Conservation (phyloP, 2,113 vertebrate genomes). For the Bos taurus region DNA sequence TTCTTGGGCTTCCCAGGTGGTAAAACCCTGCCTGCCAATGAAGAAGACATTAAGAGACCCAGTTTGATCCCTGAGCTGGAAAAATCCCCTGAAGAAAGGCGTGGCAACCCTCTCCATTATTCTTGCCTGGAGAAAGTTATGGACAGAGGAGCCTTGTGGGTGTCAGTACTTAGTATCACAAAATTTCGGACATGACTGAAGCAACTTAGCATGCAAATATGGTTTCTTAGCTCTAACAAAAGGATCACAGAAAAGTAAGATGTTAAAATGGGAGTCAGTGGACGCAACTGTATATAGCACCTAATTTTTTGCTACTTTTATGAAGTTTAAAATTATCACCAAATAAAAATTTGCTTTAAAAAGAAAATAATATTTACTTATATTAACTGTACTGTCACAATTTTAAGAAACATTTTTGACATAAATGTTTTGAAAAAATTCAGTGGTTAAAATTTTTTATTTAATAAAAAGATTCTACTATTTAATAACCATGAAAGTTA, state of each 20-base stretch:
- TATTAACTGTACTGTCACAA: not conserved
- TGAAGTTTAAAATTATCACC: not conserved
- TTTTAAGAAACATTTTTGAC: not conserved
- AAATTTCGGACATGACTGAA: not conserved
- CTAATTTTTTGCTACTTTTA: not conserved
- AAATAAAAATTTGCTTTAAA: not conserved
- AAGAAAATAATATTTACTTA: not conserved
- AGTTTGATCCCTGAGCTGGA: not conserved
- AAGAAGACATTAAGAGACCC: not conserved
- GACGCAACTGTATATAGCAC: not conserved
- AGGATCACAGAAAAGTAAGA: not conserved
- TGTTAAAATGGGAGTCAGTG: not conserved
- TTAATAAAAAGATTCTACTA: not conserved
- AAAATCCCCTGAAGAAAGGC: not conserved
- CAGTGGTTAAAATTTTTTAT: not conserved
- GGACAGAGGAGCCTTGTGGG: not conserved
- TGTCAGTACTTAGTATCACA: not conserved
- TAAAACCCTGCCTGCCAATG: not conserved
- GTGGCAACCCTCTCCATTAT: not conserved
- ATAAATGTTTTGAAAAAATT: not conserved
- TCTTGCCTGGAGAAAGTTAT: not conserved
- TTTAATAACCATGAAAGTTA: not conserved
- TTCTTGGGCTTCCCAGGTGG: not conserved
- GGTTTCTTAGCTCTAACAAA: not conserved
- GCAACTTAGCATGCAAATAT: not conserved